These are phyloP conservation scores for Prochilodus magdalenae DNA, from an alignment of 2,113 vertebrate species.

Conservation along the genomic window DNA sequence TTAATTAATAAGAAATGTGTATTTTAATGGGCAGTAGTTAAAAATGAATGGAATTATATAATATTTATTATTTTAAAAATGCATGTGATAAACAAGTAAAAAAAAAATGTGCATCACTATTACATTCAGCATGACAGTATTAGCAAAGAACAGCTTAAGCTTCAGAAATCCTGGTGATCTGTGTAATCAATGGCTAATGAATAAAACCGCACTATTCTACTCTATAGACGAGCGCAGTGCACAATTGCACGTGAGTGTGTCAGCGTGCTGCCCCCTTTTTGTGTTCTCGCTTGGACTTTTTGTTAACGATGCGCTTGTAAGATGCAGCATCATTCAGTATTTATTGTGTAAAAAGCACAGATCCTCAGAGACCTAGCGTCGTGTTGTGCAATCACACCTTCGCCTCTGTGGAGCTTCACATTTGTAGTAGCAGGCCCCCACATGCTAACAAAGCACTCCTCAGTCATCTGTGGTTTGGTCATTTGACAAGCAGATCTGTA, in stretches of 20 bases:
- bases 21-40: no score
- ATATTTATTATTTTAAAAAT: background rate
- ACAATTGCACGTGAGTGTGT: background rate
- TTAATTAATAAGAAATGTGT: no score
- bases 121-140: background rate
- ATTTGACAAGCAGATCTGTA: conserved; percentile 30
- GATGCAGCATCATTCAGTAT: conserved; percentile 41
- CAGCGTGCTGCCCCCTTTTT: background rate
- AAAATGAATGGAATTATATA: no score
- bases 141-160: background rate
- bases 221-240: background rate
- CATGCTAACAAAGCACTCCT: background rate
- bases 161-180: background rate
- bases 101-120: no score
- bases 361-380: background rate
- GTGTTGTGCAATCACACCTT: background rate
- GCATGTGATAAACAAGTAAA: background rate
- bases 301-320: background rate
- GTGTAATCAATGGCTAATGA: conserved; percentile 13
- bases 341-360: conserved; percentile 9
- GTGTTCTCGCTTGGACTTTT: background rate
- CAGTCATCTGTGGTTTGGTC: background rate
- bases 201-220: background rate
- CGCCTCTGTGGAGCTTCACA: background rate
- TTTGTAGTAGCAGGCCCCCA: conserved; percentile 7